Evolutionary conservation across 1,140 invertebrate species (phyloP).

Genomic region (Himalopsyche phryganea): DNA sequence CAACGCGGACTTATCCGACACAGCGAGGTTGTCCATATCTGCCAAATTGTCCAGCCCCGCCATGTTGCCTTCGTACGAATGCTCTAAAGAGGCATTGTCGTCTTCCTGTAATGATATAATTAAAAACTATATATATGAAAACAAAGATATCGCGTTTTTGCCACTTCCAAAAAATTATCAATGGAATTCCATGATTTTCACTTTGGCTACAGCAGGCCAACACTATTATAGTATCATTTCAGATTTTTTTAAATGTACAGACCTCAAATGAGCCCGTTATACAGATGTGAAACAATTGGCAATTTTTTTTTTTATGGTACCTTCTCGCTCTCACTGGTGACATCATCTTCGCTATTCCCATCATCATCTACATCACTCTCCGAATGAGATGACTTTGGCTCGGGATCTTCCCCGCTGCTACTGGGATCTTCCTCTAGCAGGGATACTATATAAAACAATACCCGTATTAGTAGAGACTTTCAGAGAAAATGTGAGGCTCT

Average conservation of each 20-base stretch:
- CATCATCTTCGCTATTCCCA: constrained; percentile 27
- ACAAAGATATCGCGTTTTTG: no score
- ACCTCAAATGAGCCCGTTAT: no score
- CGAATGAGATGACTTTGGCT: constrained; percentile 24
- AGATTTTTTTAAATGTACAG: no score
- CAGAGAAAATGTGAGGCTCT: no score
- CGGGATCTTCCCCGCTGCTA: constrained; percentile 31
- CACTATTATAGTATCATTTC: no score
- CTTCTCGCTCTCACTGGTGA: constrained; percentile 31
- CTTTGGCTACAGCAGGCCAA: no score
- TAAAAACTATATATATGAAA: no score
- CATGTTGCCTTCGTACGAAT: constrained; percentile 27
- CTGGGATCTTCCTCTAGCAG: constrained; percentile 39
- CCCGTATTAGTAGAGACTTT: neutral
- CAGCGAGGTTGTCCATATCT: constrained; percentile 1
- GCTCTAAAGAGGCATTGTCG: constrained; percentile 34
- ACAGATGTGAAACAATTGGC: no score
- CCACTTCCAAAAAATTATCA: no score
- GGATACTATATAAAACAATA: constrained; percentile 32
- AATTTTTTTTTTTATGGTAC: no score
- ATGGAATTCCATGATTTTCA: no score
- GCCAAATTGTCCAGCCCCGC: constrained; percentile 29
- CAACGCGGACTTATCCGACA: constrained; percentile 5
- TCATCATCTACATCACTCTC: constrained; percentile 20
- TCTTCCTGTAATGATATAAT: constrained; percentile 39